Evolutionary conservation across 2,888 invertebrate genomes (phyloP).

Genomic region (Heteromurus nitidus): DNA sequence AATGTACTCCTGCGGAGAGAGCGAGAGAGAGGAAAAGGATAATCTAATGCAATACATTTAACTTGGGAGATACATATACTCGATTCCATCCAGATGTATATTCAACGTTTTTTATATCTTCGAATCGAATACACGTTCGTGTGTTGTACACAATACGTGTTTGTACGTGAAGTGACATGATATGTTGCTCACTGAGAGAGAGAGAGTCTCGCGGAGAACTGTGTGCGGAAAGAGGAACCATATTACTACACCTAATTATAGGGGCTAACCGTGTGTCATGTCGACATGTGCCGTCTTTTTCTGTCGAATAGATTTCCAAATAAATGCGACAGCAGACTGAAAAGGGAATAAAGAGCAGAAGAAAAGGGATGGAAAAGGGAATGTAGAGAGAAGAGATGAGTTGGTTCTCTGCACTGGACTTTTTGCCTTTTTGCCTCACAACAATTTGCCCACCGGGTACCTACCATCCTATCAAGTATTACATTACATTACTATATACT

Average conservation of each 20-base stretch:
- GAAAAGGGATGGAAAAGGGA: conserved; percentile 6
- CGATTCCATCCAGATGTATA: background rate
- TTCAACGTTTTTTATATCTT: background rate
- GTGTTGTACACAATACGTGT: background rate
- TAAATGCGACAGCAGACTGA: conserved; percentile 47
- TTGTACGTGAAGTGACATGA: background rate
- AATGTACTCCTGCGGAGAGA: conserved; percentile 26
- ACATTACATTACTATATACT: background rate
- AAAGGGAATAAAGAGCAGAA: background rate
- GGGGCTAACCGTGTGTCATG: conserved; percentile 68
- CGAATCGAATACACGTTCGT: too few relatives aligned
- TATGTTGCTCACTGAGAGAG: background rate
- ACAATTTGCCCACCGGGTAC: conserved; percentile 48
- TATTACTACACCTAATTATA: conserved; percentile 69
- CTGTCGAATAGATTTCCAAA: conserved; percentile 64
- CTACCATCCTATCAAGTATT: conserved; percentile 27
- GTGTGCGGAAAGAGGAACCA: conserved; percentile 44
- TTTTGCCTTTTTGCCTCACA: conserved; percentile 42
- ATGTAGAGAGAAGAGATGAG: conserved; percentile 32
- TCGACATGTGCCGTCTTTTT: conserved; percentile 69
- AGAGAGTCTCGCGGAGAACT: too few relatives aligned
- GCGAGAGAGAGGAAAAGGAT: conserved; percentile 56
- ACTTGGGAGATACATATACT: background rate
- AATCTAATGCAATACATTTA: conserved; percentile 56
- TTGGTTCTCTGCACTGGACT: conserved; percentile 31